Percentiles rank a stretch among this genome's conserved stretches.
Conservation (phyloP, 2,113 vertebrate genomes). For the Pyxicephalus adspersus region DNA sequence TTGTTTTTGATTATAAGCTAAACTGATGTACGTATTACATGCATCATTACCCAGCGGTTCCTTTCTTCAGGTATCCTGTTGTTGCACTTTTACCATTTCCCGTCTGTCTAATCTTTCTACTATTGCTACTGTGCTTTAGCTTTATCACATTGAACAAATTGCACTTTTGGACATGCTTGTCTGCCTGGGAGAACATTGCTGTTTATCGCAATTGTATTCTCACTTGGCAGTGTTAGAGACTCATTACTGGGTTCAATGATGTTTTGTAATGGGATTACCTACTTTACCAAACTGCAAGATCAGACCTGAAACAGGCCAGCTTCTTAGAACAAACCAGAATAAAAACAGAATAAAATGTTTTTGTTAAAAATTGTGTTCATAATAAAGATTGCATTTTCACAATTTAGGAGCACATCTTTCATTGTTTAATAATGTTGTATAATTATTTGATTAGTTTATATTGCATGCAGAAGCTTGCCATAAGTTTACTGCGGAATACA, state of each 20-base stretch:
- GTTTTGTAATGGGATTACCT: constrained; percentile 12
- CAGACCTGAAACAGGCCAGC: not conserved
- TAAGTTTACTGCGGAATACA: no score
- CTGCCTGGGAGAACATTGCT: constrained; percentile 14
- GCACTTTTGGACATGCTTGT: constrained; percentile 15
- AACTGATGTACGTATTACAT: constrained; percentile 18
- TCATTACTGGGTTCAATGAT: constrained; percentile 22
- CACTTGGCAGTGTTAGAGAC: not conserved
- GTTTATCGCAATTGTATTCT: constrained; percentile 19
- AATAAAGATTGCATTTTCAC: not conserved
- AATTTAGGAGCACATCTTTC: not conserved
- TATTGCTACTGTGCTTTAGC: not conserved
- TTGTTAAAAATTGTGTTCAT: not conserved
- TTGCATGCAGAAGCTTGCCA: no score
- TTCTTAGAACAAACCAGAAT: not conserved
- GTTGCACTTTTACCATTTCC: constrained; percentile 22
- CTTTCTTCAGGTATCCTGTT: constrained; percentile 7
- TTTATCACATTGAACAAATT: constrained; percentile 17
- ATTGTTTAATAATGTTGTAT: no score
- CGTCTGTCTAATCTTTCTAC: not conserved
- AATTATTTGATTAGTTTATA: no score
- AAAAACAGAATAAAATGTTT: not conserved
- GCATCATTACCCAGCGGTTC: constrained; percentile 4
- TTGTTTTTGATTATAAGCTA: constrained; percentile 13
- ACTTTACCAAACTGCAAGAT: constrained; percentile 3